phyloP scores from a whole-genome alignment of 2,113 vertebrate genomes.

The Apeltes quadracus region DNA sequence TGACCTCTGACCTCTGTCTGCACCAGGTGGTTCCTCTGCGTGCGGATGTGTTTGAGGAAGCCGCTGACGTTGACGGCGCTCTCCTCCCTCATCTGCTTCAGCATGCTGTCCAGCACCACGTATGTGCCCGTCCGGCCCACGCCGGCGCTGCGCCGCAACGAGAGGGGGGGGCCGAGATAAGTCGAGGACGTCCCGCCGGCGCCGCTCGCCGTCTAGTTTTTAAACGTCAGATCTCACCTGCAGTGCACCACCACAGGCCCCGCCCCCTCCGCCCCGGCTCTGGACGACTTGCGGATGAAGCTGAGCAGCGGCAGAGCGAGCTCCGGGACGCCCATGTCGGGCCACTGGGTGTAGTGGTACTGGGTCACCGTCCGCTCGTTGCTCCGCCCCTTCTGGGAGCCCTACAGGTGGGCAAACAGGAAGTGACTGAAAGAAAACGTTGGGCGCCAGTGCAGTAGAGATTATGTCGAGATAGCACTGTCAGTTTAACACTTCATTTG shows the following conservation, averaged over 20 bases:
- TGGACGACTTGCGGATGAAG: conserved; percentile 90
- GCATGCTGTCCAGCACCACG: conserved; percentile 96
- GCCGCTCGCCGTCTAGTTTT: no score
- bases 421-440: background rate
- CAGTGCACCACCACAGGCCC: conserved; percentile 95
- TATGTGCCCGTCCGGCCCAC: conserved; percentile 95
- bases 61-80: conserved; percentile 88
- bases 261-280: conserved; percentile 76
- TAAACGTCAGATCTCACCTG: conserved; percentile 80
- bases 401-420: conserved; percentile 70
- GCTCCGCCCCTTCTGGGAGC: conserved; percentile 87
- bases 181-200: background rate
- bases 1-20: conserved; percentile 91
- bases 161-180: background rate
- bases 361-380: conserved; percentile 87
- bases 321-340: conserved; percentile 95
- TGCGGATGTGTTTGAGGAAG: conserved; percentile 96
- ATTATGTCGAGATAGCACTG: no score
- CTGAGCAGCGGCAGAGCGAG: conserved; percentile 89
- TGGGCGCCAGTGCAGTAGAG: no score
- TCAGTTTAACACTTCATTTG: no score
- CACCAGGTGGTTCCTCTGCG: conserved; percentile 94
- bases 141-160: conserved; percentile 84
- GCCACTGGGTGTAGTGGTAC: conserved; percentile 98
- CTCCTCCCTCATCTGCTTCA: conserved; percentile 91